These are phyloP conservation scores for Thamnophis elegans DNA, from an alignment of 2,797 vertebrate genomes.

Conservation along the genomic window DNA sequence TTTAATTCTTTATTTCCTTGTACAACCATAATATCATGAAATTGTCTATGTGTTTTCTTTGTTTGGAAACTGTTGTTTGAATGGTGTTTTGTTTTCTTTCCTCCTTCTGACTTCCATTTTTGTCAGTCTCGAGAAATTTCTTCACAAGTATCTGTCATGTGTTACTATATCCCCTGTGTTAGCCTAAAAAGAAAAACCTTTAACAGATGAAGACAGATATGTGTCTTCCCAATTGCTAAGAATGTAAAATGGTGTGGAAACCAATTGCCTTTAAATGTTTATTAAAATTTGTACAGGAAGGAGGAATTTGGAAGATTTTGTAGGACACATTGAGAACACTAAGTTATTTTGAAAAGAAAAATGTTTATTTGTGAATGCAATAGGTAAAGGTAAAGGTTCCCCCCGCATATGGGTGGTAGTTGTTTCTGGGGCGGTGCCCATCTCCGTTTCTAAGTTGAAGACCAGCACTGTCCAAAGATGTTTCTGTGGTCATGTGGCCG, in stretches of 20 bases:
- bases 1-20: rapidly evolving
- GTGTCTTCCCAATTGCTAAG: no score
- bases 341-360: background rate
- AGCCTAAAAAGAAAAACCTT: background rate
- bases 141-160: slow-evolving; percentile 69
- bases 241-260: background rate
- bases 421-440: no score
- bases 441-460: no score
- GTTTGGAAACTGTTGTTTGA: slow-evolving; percentile 57
- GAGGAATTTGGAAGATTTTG: background rate
- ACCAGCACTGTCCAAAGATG: no score
- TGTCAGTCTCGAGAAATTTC: slow-evolving; percentile 74
- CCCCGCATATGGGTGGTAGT: no score
- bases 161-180: slow-evolving; percentile 35
- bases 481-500: no score
- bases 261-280: background rate
- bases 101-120: slow-evolving; percentile 16
- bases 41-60: slow-evolving; percentile 33
- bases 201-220: background rate
- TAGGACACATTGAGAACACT: background rate
- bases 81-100: slow-evolving; percentile 66
- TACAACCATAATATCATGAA: slow-evolving; percentile 28
- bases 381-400: background rate
- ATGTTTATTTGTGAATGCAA: background rate
- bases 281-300: background rate